Evolutionary conservation across 1,140 invertebrate species (phyloP), one percentile per base, ranked within the genome.

Genomic region (Portunus trituberculatus): DNA sequence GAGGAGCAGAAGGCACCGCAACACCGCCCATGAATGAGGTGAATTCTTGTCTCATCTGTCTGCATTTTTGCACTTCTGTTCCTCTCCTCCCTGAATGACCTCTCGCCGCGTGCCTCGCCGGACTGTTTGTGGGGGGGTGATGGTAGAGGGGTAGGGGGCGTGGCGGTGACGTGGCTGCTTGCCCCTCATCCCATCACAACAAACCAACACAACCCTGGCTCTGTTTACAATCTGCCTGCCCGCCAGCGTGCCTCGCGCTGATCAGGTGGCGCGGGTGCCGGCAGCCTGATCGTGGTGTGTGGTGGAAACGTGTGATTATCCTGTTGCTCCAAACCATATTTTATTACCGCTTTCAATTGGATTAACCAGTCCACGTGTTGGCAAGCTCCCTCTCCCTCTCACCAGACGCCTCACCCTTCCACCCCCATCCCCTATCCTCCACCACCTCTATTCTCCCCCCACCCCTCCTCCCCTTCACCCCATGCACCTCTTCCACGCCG

Each of bases 271-370:
- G 88, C 32, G 82, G 48, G 45, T 8, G 46, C 31, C 32, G 59
- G 48, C 29, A 32, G 8, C 20, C 45, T 29, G 94, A 93, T 92
- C 91, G 86, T 82, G 91, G 96, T 97, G 98, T 91, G 98, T 97
- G 96, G 97, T 98, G 97, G 94, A 91, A 92, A 95, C 89, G 89
- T 95, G 94, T 95, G 76, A 95, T 95, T 95, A 95, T 95, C 94
- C 83, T 91, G 90, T 95, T 95, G 83, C 89, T 67, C 94, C 12
- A 83, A 91, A 95, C 94, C 94, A 95, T 95, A 95, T 95, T 95
- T 95, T 95, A 95, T 95, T 95, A 95, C 94, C 94, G 86, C 45
- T 92, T 92, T 95, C 94, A 95, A 95, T 95, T 95, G 94, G 94
- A 92, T 92, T 95, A 95, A 95, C 94, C 82, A 92, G 94, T 94